Base-by-base conservation (phyloP, 30 jellyfish, hydroid and myxozoan genomes). In the Hydractinia symbiolongicarpus region DNA sequence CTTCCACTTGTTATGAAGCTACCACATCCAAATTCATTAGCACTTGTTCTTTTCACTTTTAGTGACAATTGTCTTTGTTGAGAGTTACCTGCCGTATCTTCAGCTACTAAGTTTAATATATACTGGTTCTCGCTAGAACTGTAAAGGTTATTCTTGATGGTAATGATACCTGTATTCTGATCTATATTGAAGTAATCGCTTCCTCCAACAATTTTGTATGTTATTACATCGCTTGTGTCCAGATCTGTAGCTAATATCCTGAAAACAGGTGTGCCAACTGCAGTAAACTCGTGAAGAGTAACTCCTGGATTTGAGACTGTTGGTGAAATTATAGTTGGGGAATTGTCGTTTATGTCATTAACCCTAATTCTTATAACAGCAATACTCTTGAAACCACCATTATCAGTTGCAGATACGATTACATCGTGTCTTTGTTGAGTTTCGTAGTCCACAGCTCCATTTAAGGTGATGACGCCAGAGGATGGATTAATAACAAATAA, bases 341-440 rank as follows among this genome's bases (percentile, higher is more conserved):
- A 40, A 67, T 88, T 78, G 74, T 93, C 96, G 67, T 87, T 81
- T 61, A 75, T 68, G 81, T 93, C 85, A 11, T 53, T 73, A 71
- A 93, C 95, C 50, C 56, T 55, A 11, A 93, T 78, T 15, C 51
- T 64, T 58, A 93, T 83, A 50, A 88, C 58, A 14, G 81, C 95
- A 21, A 55, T 44, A 19, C 75, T 76, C 55, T 64, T 61, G 62
- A 79, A 44, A 9, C 96, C 91, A 49, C 88, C 95, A 53, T 71
- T 81, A 54, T 88, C 94, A 10, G 86, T 74, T 20, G 99, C 99
- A 53, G 75, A 55, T 60, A 93, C 95, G 8, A 91, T 84, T 76
- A 87, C 67, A 44, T 76, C 86, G 61, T 86, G 86, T 9, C 50
- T 78, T 50, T 66, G 78, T 53, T 50, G 55, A 40, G 67, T 17